Percentiles rank a stretch among this genome's conserved stretches.
These are phyloP conservation scores for Recurvirostra avosetta DNA, from an alignment of 2,113 vertebrate genomes.

Conservation along the genomic window DNA sequence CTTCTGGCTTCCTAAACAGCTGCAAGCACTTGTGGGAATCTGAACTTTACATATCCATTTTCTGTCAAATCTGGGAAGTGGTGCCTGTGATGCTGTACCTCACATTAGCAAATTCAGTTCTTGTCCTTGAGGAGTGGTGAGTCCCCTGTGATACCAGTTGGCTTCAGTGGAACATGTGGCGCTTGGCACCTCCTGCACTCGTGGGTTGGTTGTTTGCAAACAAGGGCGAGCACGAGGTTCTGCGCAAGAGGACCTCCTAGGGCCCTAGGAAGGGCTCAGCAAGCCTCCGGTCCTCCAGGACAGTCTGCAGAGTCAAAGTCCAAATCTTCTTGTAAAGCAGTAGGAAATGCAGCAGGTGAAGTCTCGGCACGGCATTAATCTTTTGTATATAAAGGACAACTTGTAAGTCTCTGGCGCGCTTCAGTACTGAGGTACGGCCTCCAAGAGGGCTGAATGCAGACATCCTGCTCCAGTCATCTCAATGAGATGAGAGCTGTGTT, in stretches of 20 bases:
- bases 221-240: rapidly evolving
- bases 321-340: neutral
- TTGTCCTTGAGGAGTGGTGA: neutral
- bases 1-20: neutral
- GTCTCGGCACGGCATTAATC: neutral
- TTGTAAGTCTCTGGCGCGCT: neutral
- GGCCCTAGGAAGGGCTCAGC: neutral
- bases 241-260: neutral
- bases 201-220: rapidly evolving
- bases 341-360: neutral
- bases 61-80: neutral
- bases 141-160: neutral
- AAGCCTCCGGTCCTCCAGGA: neutral
- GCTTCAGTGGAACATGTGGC: neutral
- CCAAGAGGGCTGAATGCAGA: neutral
- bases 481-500: neutral
- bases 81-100: neutral
- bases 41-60: neutral
- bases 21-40: neutral
- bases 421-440: neutral
- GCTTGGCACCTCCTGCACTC: neutral
- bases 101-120: neutral
- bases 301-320: neutral
- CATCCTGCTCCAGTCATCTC: neutral
- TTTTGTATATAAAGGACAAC: neutral